Base-by-base conservation (phyloP, 1,140 invertebrate genomes). In the Drosophila tropicalis region DNA sequence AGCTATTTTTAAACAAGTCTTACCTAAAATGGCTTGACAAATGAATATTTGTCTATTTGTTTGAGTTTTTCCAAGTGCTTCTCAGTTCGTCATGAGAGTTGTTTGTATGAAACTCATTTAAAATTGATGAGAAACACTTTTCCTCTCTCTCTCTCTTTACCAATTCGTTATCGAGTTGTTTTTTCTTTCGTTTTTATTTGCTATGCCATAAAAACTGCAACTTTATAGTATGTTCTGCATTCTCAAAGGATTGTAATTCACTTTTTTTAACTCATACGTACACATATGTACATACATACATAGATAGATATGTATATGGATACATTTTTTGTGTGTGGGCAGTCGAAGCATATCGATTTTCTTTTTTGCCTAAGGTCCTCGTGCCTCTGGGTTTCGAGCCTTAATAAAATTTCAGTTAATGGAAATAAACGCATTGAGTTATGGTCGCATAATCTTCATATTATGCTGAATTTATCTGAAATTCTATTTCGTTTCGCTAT, bases 351-450 rank as follows among this genome's bases (percentile, higher is more conserved):
- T 77, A 84, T 84, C 62, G 81, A 84, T 84, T 84, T 84, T 84
- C 54, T 9, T 51, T 9, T 54, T 62, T 57, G 41, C 56, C 55
- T 39, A 58, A 34, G 61, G 67, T 70, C 65, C 51, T 64, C 34
- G 69, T 58, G 34, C 62, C 39, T 19, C 58, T 47, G 51, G 44
- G 66, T 41, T 54, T 36, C 41, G 76, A 73, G 79, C 67, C 74
- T 79, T 70, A 86, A 86, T 86, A 87, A 87, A 86, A 86, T 71
- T 76, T 76, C 79, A 76, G 76, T 76, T 76, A 73, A 73, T 72
- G 67, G 67, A 78, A 71, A 78, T 71, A 78, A 78, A 78, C 75
- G 71, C 75, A 73, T 36, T 58, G 67, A 70, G 79, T 55, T 75
- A 70, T 73, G 65, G 44, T 51, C 44, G 57, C 73, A 77, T 77